Base-by-base conservation (phyloP, 2,797 vertebrate genomes). In the Oreonectes daqikongensis region DNA sequence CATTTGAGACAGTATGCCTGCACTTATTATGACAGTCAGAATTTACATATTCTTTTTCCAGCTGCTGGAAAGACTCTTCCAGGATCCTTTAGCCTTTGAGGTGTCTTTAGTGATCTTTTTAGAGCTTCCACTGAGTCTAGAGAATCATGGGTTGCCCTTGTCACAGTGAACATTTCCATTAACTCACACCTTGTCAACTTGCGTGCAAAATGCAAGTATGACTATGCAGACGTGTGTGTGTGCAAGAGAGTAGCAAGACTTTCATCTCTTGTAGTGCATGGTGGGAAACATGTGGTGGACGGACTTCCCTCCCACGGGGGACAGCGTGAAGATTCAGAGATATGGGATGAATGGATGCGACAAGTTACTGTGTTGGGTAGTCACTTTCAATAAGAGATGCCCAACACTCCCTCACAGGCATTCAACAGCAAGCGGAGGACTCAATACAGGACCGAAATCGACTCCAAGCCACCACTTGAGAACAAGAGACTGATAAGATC, bases 341-440 rank as follows among this genome's bases (percentile, higher is more conserved):
- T 4, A 65, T 46, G 46, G 70, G 12, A 20, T 70, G 71, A 86
- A 70, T 50, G 52, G 57, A 86, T 80, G 48, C 81, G 84, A 85
- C 80, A 85, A 79, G 79, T 66, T 76, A 75, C 61, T 72, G 30
- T 85, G 79, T 81, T 69, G 48, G 53, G 73, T 46, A 84, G 85
- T 85, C 86, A 78, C 80, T 87, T 86, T 80, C 65, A 78, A 81
- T 88, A 84, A 81, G 59, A 69, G 57, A 66, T 52, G 48, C 44
- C 70, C 65, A 61, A 22, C 28, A 68, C 60, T 26, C 55, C n/a
- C 70, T 70, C 63, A 55, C 70, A 79, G 67, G 57, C 26, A 22
- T 42, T 72, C 65, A 53, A 26, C 57, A 50, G 30, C 14, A 69
- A 28, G 46, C 14, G 0, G 24, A 20, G 11, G 18, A 55, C 65